These are phyloP conservation scores for Centrocercus urophasianus DNA, from an alignment of 2,113 vertebrate genomes.

Conservation along the genomic window DNA sequence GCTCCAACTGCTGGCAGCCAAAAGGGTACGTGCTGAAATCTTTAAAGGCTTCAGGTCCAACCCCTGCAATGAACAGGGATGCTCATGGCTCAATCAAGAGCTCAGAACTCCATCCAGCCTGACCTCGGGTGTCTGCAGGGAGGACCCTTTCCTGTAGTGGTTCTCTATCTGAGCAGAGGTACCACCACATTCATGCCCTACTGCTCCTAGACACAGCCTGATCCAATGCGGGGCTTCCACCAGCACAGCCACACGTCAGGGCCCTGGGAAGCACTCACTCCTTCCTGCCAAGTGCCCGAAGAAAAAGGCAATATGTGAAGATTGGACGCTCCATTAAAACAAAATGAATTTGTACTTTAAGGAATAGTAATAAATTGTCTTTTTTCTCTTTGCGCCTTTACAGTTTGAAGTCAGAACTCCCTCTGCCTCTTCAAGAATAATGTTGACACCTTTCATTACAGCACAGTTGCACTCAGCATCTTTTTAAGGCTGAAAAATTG, in stretches of 20 bases:
- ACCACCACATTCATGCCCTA: accelerated
- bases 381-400: neutral
- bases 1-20: neutral
- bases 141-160: accelerated
- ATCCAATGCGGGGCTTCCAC: neutral
- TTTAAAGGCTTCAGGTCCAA: too few species aligned
- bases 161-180: neutral
- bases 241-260: accelerated
- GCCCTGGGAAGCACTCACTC: neutral
- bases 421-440: neutral
- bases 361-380: neutral
- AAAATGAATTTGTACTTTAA: neutral
- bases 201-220: neutral
- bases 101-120: too few species aligned
- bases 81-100: too few species aligned
- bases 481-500: neutral
- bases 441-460: neutral
- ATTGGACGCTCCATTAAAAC: accelerated
- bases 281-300: neutral
- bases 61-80: too few species aligned
- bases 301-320: neutral
- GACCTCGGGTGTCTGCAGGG: too few species aligned
- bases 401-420: neutral
- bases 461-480: neutral
- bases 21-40: neutral